phyloP scores from a whole-genome alignment of 2,888 invertebrate genomes.

The Acanthosoma haemorrhoidale region DNA sequence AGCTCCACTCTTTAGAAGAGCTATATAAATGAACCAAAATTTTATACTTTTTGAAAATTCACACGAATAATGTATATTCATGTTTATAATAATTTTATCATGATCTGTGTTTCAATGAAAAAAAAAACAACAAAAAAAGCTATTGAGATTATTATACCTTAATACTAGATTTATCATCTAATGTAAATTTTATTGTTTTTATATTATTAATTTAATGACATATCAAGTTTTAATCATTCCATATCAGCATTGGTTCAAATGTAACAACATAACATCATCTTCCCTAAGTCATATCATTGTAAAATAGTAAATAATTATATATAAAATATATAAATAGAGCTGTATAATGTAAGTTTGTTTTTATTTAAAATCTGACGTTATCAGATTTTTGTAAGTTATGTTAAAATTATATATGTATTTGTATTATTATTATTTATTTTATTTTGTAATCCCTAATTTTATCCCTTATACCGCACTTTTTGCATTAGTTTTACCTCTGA shows the following conservation, averaged over 20 bases:
- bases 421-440: constrained; percentile 17
- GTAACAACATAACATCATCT: constrained; percentile 29
- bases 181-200: not conserved
- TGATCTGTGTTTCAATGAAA: not conserved
- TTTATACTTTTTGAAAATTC: constrained; percentile 25
- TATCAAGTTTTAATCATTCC: constrained; percentile 28
- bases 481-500: too few relatives aligned
- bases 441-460: not conserved
- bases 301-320: constrained; percentile 29
- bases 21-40: constrained; percentile 21
- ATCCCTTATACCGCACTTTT: too few relatives aligned
- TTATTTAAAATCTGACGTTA: constrained; percentile 15
- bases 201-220: constrained; percentile 22
- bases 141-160: too few relatives aligned
- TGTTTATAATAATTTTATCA: not conserved
- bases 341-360: constrained; percentile 27
- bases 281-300: constrained; percentile 38
- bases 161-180: constrained; percentile 7
- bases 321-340: constrained; percentile 25
- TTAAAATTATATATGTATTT: constrained; percentile 33
- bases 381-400: constrained; percentile 29
- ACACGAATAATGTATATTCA: not conserved
- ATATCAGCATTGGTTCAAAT: constrained; percentile 29
- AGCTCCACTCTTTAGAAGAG: not conserved
- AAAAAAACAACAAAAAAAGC: not conserved